Base-by-base conservation (phyloP, 2,888 invertebrate genomes). In the Eumacrocentrus americanus region DNA sequence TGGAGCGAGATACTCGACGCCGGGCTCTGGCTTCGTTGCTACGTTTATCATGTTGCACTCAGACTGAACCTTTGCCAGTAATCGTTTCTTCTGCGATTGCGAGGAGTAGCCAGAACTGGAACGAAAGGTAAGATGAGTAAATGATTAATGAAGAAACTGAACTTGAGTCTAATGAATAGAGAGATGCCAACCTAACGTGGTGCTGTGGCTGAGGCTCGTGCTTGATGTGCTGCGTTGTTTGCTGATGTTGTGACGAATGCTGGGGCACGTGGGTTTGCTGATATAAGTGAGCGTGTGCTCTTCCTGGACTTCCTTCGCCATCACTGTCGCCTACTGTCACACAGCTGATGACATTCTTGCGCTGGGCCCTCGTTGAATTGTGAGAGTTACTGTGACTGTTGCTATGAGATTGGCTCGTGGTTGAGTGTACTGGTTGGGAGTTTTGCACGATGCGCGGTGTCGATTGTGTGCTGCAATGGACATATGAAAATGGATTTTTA, bases 31-130 rank as follows among this genome's bases (percentile, higher is more conserved):
- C 71, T 88, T 88, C 0, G 89, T 85, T 37, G 84, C 83, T 29
- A 86, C 82, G 56, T 80, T 80, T 61, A 84, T 83, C 74, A 87
- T 81, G 80, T 85, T 85, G 72, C 88, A 89, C 72, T 91, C 90
- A 14, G 88, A 89, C 75, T 94, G 93, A 57, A 92, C 93, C 82
- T 95, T 92, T 55, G 94, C 94, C 64, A 95, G 82, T 55, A 95
- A 83, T 23, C 94, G 87, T 80, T 95, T 95, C 86, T 95, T 95
- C 82, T 95, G 94, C 54, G 92, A 91, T 78, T 91, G 91, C 7
- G 89, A 89, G 66, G 87, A 77, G 62, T 81, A 80, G 66, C 78
- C 78, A 58, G 81, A 78, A 71, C 78, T 80, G 66, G 65, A 71
- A 61, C 25, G 62, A 69, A 56, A 61, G 22, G n/a, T 7, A 35